Base-by-base conservation (phyloP, 2,888 invertebrate species). In the Hylaea fasciaria region DNA sequence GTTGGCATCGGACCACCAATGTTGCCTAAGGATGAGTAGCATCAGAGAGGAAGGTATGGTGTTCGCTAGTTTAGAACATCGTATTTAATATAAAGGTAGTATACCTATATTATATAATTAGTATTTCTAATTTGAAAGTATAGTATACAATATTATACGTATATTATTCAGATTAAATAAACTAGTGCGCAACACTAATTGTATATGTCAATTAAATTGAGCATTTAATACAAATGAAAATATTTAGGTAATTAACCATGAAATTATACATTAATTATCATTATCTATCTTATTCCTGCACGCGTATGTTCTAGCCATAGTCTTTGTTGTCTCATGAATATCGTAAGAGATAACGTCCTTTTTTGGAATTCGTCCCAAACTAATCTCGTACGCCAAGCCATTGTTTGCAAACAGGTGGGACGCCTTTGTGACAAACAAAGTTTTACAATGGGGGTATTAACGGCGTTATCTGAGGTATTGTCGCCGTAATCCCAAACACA, bases 401-500 rank as follows among this genome's bases (percentile, higher is more conserved):
- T 78, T 80, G 72, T 78, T 79, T 79, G 72, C 64, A 77, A 79
- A 71, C 64, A 70, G 66, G 65, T 68, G 49, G 60, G 43, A 55
- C 58, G 41, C 52, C 53, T 10, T 69, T 56, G 52, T 41, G 64
- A 68, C 62, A 60, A 62, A 48, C 50, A 61, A 60, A 52, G 58
- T 48, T 35, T 62, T 63, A 71, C 64, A 68, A 62, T 59, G 56
- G 51, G n/a, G 45, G 35, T 13, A 52, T 69, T 47, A 46, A 64
- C 54, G 55, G 53, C 57, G 50, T 68, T 72, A 62, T 69, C 62
- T 70, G 13, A 17, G 70, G 75, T 76, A 74, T 77, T 59, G 64
- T 64, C 39, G 68, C 66, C 62, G 60, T 84, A 83, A 87, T 81
- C 77, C 73, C 63, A 71, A 82, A 78, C 84, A 86, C 76, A 78